phyloP scores from a whole-genome alignment of 2,888 invertebrate species.

The Philaethria dido region DNA sequence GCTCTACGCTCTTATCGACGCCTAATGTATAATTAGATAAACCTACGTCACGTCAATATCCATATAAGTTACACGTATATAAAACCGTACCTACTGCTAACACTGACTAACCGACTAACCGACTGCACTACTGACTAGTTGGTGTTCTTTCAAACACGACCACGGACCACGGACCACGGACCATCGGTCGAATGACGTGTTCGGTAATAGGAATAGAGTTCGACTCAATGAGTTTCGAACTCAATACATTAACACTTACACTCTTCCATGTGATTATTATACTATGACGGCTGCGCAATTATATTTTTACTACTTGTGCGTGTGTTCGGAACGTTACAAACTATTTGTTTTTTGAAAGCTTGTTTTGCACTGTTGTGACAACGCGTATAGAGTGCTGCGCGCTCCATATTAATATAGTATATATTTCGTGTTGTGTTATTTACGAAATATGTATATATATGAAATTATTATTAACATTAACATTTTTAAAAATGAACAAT shows the following conservation, averaged over 20 bases:
- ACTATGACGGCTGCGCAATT: neutral
- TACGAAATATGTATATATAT: neutral
- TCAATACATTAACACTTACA: too few species aligned
- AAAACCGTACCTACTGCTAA: slow-evolving; percentile 49
- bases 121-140: slow-evolving; percentile 67
- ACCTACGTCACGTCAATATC: slow-evolving; percentile 45
- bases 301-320: neutral
- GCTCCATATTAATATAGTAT: neutral
- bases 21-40: slow-evolving; percentile 38
- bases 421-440: neutral
- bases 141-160: slow-evolving; percentile 58
- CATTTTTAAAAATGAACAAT: neutral
- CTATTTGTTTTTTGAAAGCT: neutral
- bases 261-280: neutral
- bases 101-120: slow-evolving; percentile 51
- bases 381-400: neutral
- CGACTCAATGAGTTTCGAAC: too few species aligned
- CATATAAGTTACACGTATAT: slow-evolving; percentile 52
- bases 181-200: too few species aligned
- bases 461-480: neutral
- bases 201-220: too few species aligned
- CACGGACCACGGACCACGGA: too few species aligned
- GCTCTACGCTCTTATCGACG: slow-evolving; percentile 37
- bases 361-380: neutral
- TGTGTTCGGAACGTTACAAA: neutral